A percentile compares a stretch with the other conserved stretches of the same genome.
Evolutionary conservation across 53 echinoderm and acorn worm genomes (phyloP).

Genomic region (Holothuria leucospilota): DNA sequence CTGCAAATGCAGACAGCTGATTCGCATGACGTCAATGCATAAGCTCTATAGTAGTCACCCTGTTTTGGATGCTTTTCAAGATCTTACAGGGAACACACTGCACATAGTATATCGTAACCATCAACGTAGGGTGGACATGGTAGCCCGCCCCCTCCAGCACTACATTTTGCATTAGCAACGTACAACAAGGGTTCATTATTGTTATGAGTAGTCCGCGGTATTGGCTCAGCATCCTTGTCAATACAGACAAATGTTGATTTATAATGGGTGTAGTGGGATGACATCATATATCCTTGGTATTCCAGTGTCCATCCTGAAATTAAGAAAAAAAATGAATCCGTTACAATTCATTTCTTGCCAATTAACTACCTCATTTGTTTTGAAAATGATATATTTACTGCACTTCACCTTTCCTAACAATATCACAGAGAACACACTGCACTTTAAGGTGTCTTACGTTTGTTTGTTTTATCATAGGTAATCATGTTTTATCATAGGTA

Average conservation of each 20-base stretch:
- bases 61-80: too few species aligned
- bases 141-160: constrained; percentile 38
- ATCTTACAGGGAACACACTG: constrained; percentile 48
- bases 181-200: constrained; percentile 46
- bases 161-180: constrained; percentile 51
- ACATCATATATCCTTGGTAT: constrained; percentile 63
- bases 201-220: constrained; percentile 36
- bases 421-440: too few species aligned
- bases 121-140: constrained; percentile 56
- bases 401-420: too few species aligned
- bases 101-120: constrained; percentile 58
- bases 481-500: too few species aligned
- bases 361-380: too few species aligned
- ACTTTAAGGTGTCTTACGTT: too few species aligned
- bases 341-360: background rate
- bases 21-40: too few species aligned
- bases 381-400: too few species aligned
- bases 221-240: constrained; percentile 38
- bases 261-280: constrained; percentile 20
- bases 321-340: background rate
- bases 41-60: too few species aligned
- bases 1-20: too few species aligned
- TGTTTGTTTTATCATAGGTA: too few species aligned
- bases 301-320: constrained; percentile 54
- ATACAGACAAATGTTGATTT: constrained; percentile 46